phyloP scores from a whole-genome alignment of 23 tunicate species.

The Trididemnum nubilum region DNA sequence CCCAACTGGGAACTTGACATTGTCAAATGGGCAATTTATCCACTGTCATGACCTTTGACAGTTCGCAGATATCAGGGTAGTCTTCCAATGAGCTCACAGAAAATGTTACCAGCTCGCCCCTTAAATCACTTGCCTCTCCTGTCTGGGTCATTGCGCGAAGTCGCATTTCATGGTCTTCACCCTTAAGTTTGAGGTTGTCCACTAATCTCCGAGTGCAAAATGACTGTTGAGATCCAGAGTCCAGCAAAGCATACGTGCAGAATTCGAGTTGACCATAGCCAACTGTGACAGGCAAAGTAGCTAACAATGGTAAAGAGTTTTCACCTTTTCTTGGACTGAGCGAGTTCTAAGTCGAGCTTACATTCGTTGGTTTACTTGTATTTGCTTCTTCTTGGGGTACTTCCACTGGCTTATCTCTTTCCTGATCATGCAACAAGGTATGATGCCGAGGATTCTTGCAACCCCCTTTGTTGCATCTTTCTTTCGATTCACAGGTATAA shows the following conservation, averaged over 20 bases:
- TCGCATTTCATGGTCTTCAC: neutral
- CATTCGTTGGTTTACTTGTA: neutral
- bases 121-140: neutral
- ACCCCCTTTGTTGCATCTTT: neutral
- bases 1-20: neutral
- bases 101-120: neutral
- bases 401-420: neutral
- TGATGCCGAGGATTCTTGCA: neutral
- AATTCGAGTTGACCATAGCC: neutral
- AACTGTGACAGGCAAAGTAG: neutral
- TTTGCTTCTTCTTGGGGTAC: neutral
- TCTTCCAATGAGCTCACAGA: neutral
- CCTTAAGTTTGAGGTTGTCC: neutral
- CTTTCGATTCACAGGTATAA: neutral
- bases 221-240: constrained; percentile 17
- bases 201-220: constrained; percentile 1
- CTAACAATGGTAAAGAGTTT: neutral
- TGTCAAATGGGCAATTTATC: neutral
- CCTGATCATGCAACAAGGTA: constrained; percentile 8
- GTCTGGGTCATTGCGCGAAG: neutral
- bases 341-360: neutral
- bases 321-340: neutral
- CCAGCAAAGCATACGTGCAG: constrained; percentile 2
- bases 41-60: neutral
- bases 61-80: neutral